Evolutionary conservation across 2,888 invertebrate species (phyloP), one percentile per base, ranked within the genome.

Genomic region (Cheilosia vernalis): DNA sequence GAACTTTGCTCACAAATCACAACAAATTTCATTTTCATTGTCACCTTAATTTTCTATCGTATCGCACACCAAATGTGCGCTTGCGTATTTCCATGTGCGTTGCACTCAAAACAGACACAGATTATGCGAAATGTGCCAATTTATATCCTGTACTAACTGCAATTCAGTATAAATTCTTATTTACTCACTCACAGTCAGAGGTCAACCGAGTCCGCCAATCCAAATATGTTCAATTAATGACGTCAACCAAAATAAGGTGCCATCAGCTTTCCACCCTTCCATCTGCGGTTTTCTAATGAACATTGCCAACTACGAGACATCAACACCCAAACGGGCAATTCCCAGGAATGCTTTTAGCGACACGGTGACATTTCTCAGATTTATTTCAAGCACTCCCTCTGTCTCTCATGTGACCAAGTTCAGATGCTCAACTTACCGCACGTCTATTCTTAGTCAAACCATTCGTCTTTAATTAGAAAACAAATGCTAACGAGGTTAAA

Each of bases 401-500:
- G 70, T 19, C 17, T 33, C 72, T 60, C 84, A 84, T 79, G 80
- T 80, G 84, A 84, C 60, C 60, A 74, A 70, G 60, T 70, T 82
- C 84, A 80, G 84, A 84, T 84, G 80, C 70, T 64, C 24, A 77
- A 61, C 42, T 67, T 67, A 73, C 47, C 53, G 67, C 53, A 53
- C 40, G 51, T 21, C 53, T 84, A 84, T 84, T 76, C 79, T 55
- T 37, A 44, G 53, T 37, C n/a, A 7, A 60, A 42, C 30, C 74
- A 55, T 66, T 84, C 80, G 84, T 49, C 66, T 80, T 78, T 76
- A 84, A 84, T 84, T 84, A 84, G 79, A 84, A 84, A 74, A 80
- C 64, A 80, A 84, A 79, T 80, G 84, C 80, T 84, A 84, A 80
- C 80, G 84, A 80, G 84, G 84, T 84, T 76, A 84, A 84, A 80